Conservation (phyloP, 2,888 invertebrate species). For the Drosophila rubida region DNA sequence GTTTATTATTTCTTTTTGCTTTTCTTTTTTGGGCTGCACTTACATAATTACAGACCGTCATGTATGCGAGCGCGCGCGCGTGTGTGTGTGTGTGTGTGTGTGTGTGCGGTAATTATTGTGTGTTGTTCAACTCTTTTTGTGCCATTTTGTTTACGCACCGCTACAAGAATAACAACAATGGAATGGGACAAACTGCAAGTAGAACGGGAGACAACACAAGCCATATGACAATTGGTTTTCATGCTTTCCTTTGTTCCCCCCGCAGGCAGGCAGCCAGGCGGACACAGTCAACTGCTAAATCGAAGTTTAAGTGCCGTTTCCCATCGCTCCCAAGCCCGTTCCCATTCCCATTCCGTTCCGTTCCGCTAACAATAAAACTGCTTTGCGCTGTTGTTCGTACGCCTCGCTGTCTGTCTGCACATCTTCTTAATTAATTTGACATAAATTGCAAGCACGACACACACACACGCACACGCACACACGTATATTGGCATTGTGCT, state of each 20-base stretch:
- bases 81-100: constrained; percentile 13
- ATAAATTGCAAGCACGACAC: constrained; percentile 65
- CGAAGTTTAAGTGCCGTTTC: constrained; percentile 62
- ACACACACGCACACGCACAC: constrained; percentile 27
- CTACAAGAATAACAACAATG: constrained; percentile 32
- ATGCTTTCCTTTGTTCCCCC: constrained; percentile 56
- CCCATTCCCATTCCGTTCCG: constrained; percentile 4
- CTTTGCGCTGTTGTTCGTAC: constrained; percentile 20
- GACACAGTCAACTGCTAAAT: constrained; percentile 59
- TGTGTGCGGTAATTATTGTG: constrained; percentile 61
- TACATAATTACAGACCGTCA: constrained; percentile 52
- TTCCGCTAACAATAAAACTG: constrained; percentile 37
- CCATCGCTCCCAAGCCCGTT: not conserved
- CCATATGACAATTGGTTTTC: constrained; percentile 45
- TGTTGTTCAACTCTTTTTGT: constrained; percentile 63
- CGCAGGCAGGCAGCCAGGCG: too few species aligned
- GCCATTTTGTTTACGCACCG: constrained; percentile 53
- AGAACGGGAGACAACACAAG: constrained; percentile 23
- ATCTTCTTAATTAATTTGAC: constrained; percentile 76
- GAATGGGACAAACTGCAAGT: constrained; percentile 15
- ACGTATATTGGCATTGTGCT: constrained; percentile 51
- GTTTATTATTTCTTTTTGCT: constrained; percentile 28
- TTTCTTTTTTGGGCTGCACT: constrained; percentile 34
- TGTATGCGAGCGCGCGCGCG: not conserved
- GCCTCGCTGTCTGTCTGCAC: constrained; percentile 44